phyloP scores from a whole-genome alignment of 2,113 vertebrate genomes.

The Cichladusa arquata region DNA sequence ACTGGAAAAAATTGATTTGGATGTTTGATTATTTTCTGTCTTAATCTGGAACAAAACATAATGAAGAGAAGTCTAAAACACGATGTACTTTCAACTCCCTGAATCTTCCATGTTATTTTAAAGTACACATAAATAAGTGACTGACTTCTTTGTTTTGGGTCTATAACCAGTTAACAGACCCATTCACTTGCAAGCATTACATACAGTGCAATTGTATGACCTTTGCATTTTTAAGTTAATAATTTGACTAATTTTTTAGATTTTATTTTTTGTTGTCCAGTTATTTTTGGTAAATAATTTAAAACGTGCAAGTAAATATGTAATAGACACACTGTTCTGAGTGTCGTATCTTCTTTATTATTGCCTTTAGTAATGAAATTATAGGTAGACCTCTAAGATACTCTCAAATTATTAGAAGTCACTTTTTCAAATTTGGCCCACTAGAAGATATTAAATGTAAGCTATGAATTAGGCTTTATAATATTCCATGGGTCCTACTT shows the following conservation, averaged over 20 bases:
- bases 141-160: neutral
- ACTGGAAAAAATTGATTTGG: accelerated
- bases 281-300: neutral
- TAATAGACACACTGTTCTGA: too few relatives aligned
- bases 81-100: neutral
- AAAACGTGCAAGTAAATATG: too few relatives aligned
- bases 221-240: neutral
- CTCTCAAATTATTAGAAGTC: neutral
- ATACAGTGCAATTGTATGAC: neutral
- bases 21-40: neutral
- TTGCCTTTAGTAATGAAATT: too few relatives aligned
- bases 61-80: neutral
- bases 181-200: neutral
- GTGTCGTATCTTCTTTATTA: too few relatives aligned
- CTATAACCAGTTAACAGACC: neutral
- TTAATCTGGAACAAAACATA: neutral
- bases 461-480: neutral
- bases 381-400: neutral
- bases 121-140: neutral
- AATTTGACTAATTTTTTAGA: neutral
- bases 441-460: neutral
- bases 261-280: neutral
- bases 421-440: neutral
- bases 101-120: neutral
- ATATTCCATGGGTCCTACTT: neutral